Conservation (phyloP, 1,140 invertebrate genomes). For the Oncopeltus fasciatus region DNA sequence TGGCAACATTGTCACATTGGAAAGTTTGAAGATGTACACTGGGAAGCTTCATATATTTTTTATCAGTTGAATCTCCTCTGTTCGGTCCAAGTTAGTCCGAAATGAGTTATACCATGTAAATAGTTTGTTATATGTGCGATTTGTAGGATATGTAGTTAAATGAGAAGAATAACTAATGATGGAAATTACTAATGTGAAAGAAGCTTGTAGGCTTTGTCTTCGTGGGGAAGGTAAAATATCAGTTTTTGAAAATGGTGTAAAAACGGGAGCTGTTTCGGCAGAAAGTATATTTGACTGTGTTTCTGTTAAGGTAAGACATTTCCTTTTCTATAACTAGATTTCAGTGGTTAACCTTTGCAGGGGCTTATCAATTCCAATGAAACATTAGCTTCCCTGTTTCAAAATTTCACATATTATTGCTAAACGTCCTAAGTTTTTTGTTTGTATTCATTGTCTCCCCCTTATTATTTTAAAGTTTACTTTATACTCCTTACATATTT, state of each 20-base stretch:
- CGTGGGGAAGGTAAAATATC: not conserved
- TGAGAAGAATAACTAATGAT: not conserved
- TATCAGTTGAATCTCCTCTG: too few species aligned
- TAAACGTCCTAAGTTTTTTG: too few species aligned
- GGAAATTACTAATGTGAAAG: not conserved
- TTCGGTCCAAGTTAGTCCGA: not conserved
- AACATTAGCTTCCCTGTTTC: too few species aligned
- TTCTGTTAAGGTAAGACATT: not conserved
- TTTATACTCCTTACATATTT: too few species aligned
- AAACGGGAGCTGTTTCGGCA: not conserved
- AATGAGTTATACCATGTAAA: not conserved
- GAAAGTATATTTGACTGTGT: not conserved
- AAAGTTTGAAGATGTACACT: conserved; percentile 7
- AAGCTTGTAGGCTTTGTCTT: not conserved
- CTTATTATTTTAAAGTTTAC: too few species aligned
- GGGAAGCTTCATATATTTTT: not conserved
- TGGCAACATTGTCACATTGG: conserved; percentile 6
- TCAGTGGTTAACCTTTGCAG: too few species aligned
- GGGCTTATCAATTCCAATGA: too few species aligned
- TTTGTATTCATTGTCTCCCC: too few species aligned
- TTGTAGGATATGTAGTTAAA: not conserved
- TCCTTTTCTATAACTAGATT: too few species aligned
- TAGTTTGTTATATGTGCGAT: not conserved
- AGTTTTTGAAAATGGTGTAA: not conserved
- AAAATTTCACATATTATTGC: too few species aligned